Evolutionary conservation across 2,797 vertebrate genomes (phyloP).

Genomic region (Setipinna tenuifilis): DNA sequence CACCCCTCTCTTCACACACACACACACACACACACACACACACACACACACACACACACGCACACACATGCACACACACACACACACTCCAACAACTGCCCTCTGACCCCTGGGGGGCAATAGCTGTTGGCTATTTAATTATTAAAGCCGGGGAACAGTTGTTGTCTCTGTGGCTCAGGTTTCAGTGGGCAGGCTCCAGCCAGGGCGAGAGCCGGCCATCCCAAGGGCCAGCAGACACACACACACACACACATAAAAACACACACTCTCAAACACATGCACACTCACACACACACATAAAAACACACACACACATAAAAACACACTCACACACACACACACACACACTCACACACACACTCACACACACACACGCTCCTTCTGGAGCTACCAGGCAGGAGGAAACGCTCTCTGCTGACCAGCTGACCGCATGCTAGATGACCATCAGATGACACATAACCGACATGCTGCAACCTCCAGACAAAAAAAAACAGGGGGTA

Average conservation of each 20-base stretch:
- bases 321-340: not conserved
- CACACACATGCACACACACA: conserved; percentile 12
- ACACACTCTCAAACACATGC: not conserved
- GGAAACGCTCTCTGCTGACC: not conserved
- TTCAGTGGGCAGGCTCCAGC: conserved; percentile 70
- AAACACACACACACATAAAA: not conserved
- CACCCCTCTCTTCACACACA: conserved; percentile 37
- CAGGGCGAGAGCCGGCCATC: conserved; percentile 65
- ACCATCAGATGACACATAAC: not conserved
- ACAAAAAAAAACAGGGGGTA: not conserved
- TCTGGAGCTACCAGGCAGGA: not conserved
- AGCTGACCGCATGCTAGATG: not conserved
- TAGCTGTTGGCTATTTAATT: conserved; percentile 87
- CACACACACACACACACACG: conserved; percentile 23
- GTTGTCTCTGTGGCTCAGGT: conserved; percentile 72
- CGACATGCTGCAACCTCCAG: not conserved
- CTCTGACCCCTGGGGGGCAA: conserved; percentile 80
- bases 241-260: not conserved
- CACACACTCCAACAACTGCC: conserved; percentile 57
- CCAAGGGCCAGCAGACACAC: conserved; percentile 42
- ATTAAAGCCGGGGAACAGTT: conserved; percentile 85
- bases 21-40: conserved; percentile 29
- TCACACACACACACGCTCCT: not conserved
- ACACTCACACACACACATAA: too few species aligned
- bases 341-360: too few species aligned